Evolutionary conservation across 1,140 invertebrate species (phyloP).

Genomic region (Tetraneura akinire): DNA sequence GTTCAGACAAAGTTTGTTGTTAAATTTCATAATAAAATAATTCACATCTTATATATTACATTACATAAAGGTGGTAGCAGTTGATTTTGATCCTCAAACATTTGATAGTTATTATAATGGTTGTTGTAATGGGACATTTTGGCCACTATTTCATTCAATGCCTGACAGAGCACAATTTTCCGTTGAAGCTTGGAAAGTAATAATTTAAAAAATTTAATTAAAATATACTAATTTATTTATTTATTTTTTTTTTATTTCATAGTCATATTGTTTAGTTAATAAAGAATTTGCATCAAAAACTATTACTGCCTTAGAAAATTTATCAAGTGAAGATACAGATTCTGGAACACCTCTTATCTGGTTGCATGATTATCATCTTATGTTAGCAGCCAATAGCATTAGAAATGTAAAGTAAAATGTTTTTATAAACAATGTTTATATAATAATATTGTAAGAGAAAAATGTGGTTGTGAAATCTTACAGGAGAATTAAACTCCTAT

Average conservation of each 20-base stretch:
- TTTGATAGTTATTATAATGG: constrained; percentile 89
- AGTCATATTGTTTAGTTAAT: constrained; percentile 78
- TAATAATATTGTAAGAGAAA: too few relatives aligned
- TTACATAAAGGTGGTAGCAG: constrained; percentile 71
- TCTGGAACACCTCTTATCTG: constrained; percentile 75
- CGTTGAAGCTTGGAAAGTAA: constrained; percentile 74
- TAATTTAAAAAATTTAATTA: not conserved
- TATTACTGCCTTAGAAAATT: constrained; percentile 68
- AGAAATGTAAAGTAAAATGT: constrained; percentile 58
- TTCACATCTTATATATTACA: constrained; percentile 52
- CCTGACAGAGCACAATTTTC: constrained; percentile 77
- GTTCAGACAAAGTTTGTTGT: constrained; percentile 72
- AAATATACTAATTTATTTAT: not conserved
- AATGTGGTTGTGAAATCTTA: too few relatives aligned
- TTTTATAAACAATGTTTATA: too few relatives aligned
- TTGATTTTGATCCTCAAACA: constrained; percentile 72
- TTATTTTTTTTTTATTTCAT: constrained; percentile 40
- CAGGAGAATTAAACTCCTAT: too few relatives aligned
- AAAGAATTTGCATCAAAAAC: constrained; percentile 81
- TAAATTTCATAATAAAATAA: not conserved
- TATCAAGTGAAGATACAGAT: constrained; percentile 60
- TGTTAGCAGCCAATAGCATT: constrained; percentile 85
- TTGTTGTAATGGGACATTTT: constrained; percentile 88
- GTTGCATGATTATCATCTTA: constrained; percentile 91
- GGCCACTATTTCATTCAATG: constrained; percentile 90